A percentile compares a stretch with the other conserved stretches of the same genome.
phyloP scores from a whole-genome alignment of 2,888 invertebrate genomes.

The Heliconius charithonia region DNA sequence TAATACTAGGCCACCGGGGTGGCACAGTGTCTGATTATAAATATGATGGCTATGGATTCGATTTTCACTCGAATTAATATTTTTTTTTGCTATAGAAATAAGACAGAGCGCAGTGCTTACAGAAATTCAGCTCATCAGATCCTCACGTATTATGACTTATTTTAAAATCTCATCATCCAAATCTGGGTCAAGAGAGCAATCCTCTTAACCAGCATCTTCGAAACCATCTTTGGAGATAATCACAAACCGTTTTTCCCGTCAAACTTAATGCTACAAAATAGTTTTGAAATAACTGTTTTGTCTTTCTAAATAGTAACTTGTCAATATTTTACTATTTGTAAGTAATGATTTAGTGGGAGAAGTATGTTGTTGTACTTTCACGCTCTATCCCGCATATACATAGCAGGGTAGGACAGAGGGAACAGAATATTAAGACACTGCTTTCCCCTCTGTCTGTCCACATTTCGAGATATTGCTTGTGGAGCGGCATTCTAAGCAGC shows the following conservation, averaged over 20 bases:
- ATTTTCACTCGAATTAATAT: too few relatives aligned
- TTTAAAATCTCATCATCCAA: background rate
- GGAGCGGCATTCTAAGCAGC: too few relatives aligned
- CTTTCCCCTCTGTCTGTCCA: too few relatives aligned
- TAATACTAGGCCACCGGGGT: too few relatives aligned
- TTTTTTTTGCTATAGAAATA: too few relatives aligned
- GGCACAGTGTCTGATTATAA: too few relatives aligned
- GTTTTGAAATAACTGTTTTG: constrained; percentile 24
- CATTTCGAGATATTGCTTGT: too few relatives aligned
- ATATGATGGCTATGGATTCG: too few relatives aligned
- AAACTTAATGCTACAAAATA: constrained; percentile 39
- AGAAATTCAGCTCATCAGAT: background rate
- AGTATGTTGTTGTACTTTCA: background rate
- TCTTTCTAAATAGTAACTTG: constrained; percentile 11
- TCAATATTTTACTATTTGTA: background rate
- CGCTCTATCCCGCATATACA: too few relatives aligned
- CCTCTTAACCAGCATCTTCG: constrained; percentile 25
- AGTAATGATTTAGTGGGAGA: background rate
- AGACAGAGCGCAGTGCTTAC: background rate
- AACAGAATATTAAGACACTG: too few relatives aligned
- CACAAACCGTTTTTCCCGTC: constrained; percentile 40
- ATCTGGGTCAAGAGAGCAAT: constrained; percentile 39
- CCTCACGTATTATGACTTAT: background rate
- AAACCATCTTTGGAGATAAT: constrained; percentile 35
- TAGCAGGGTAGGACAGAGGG: too few relatives aligned